Evolutionary conservation across 2,888 invertebrate genomes (phyloP), one percentile per base, ranked within the genome.

Genomic region (Miltochrista miniata): DNA sequence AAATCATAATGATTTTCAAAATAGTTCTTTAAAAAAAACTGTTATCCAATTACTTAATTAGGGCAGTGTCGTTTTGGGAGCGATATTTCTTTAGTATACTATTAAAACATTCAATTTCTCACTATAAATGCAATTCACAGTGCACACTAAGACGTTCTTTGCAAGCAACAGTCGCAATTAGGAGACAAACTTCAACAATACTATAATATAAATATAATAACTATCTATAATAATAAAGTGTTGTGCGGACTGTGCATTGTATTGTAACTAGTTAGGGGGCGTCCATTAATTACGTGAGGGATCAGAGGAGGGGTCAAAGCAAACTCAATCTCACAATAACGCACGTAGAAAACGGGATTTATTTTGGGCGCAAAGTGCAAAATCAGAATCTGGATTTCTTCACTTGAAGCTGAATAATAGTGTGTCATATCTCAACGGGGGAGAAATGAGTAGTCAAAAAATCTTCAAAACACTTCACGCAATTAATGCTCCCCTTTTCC

Each of bases 231-330:
- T 71, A 72, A 66, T 70, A 67, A 67, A 57, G 58, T 68, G 74
- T 79, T 83, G 87, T 89, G 87, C 87, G 72, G 76, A 80, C 69
- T 76, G 89, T 89, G 90, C 86, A 81, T 5, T 43, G 33, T 43
- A 74, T 69, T 71, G 72, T 65, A 74, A 68, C 61, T 76, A 74
- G 74, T 64, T 71, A 72, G n/a, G n/a, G n/a, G n/a, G n/a, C n/a
- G n/a, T n/a, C n/a, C n/a, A n/a, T n/a, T n/a, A n/a, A n/a, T n/a
- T n/a, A n/a, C n/a, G n/a, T n/a, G n/a, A n/a, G n/a, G n/a, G n/a
- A n/a, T n/a, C n/a, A n/a, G n/a, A n/a, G n/a, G n/a, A n/a, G n/a
- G n/a, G n/a, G n/a, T n/a, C n/a, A n/a, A n/a, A n/a, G n/a, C n/a
- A n/a, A n/a, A n/a, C n/a, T n/a, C n/a, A n/a, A n/a, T n/a, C n/a